Evolutionary conservation across 2,797 vertebrate species (phyloP).

Genomic region (Neoniphon sammara): DNA sequence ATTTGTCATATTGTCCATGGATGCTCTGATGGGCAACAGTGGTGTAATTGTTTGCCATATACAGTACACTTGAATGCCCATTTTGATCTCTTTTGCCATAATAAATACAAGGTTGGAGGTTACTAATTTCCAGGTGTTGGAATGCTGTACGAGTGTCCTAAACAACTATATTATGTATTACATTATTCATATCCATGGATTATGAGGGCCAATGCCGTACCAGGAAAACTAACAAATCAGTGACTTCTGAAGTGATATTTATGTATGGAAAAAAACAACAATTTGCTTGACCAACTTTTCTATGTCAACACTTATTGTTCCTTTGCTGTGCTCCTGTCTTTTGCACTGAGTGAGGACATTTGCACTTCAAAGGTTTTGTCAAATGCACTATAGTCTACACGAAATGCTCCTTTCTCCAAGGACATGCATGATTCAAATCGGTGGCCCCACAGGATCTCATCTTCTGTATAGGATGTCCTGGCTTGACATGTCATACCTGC

Average conservation of each 20-base stretch:
- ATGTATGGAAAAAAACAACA: background rate
- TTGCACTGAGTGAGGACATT: conserved; percentile 79
- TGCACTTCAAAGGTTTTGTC: conserved; percentile 88
- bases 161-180: too few species aligned
- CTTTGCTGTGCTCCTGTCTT: conserved; percentile 69
- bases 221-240: background rate
- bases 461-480: conserved; percentile 85
- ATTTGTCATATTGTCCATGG: too few species aligned
- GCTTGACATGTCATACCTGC: conserved; percentile 90
- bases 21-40: too few species aligned
- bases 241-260: background rate
- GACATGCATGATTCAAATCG: conserved; percentile 88
- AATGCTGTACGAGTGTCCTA: too few species aligned
- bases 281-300: background rate
- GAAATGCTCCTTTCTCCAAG: conserved; percentile 86
- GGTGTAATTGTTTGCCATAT: too few species aligned
- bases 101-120: too few species aligned
- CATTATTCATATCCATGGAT: background rate
- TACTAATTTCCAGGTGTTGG: too few species aligned
- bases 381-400: conserved; percentile 85
- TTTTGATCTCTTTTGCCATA: too few species aligned
- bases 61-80: too few species aligned
- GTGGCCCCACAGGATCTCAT: conserved; percentile 87
- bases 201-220: background rate
- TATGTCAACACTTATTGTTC: conserved; percentile 33